These are phyloP conservation scores for Selene dorsalis DNA, from an alignment of 2,797 vertebrate species.

Conservation along the genomic window DNA sequence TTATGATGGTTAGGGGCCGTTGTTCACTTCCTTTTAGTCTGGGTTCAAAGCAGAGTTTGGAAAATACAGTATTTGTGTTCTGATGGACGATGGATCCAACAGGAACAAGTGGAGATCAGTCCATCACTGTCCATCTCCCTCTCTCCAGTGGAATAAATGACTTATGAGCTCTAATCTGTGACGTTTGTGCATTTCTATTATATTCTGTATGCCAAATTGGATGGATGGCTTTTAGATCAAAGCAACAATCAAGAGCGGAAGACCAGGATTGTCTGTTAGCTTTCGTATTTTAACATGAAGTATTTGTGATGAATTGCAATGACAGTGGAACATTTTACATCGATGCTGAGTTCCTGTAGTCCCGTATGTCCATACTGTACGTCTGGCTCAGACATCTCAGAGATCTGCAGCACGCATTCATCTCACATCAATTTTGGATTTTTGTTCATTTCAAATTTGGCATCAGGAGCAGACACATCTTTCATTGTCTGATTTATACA, in stretches of 20 bases:
- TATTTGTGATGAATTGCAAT: neutral
- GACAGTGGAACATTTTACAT: neutral
- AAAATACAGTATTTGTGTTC: too few relatives aligned
- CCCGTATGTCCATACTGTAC: neutral
- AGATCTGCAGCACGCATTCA: neutral
- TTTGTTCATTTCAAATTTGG: neutral
- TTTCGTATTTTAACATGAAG: neutral
- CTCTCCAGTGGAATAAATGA: too few relatives aligned
- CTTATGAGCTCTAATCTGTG: neutral
- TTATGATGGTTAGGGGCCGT: neutral
- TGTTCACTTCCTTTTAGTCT: neutral
- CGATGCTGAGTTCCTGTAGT: neutral
- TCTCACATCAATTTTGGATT: neutral
- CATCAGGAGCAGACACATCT: neutral
- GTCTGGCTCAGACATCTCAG: neutral
- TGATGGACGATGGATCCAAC: neutral
- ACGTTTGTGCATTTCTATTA: neutral
- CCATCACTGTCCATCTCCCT: neutral
- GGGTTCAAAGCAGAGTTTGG: neutral
- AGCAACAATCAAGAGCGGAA: neutral
- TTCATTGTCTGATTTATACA: slow-evolving; percentile 12
- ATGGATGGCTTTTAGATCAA: neutral
- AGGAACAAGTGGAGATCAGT: neutral
- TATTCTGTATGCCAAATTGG: neutral
- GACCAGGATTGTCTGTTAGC: neutral